Base-by-base conservation (phyloP, 2,113 vertebrate species). In the Saguinus midas region DNA sequence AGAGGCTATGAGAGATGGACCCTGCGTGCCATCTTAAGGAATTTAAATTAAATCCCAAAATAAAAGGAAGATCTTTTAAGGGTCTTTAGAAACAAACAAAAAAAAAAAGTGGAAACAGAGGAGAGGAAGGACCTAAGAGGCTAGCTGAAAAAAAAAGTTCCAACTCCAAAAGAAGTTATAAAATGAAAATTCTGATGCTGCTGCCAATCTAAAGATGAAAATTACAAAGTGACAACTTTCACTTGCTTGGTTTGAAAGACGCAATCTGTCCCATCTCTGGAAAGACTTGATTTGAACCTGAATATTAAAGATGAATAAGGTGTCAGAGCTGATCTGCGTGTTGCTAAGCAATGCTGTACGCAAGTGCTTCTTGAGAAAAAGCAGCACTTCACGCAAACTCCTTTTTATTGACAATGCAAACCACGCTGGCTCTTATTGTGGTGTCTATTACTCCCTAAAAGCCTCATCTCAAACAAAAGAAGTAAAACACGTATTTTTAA, bases 331-430 rank as follows among this genome's bases (percentile, higher is more conserved):
- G 93, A 96, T 80, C 35, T 68, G 27, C 55, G 82, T 50, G 96
- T 94, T 97, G 97, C 98, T 98, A 95, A 96, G 97, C 18, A 16
- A 95, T 92, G 90, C 66, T 35, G 84, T 37, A 83, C 1, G 18
- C 40, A 91, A 80, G 57, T 37, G 66, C 91, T 92, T 89, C 89
- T 96, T 52, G 68, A 86, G 75, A 57, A 73, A 84, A 87, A 95
- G 85, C 58, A 79, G 50, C 82, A 4, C 76, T 91, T 91, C 55
- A 43, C 0, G 0, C 45, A 94, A 94, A 93, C 40, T 61, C 50
- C 85, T 95, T 81, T 81, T 94, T 87, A 78, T 57, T 87, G 91
- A 96, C 40, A 66, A 40, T 23, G 43, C 32, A 85, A 92, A 85
- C 35, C 45, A 61, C 7, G 1, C 40, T 40, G 35, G 90, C 91